Evolutionary conservation across 2,113 vertebrate species (phyloP), one percentile per base, ranked within the genome.

Genomic region (Podarcis cretensis): DNA sequence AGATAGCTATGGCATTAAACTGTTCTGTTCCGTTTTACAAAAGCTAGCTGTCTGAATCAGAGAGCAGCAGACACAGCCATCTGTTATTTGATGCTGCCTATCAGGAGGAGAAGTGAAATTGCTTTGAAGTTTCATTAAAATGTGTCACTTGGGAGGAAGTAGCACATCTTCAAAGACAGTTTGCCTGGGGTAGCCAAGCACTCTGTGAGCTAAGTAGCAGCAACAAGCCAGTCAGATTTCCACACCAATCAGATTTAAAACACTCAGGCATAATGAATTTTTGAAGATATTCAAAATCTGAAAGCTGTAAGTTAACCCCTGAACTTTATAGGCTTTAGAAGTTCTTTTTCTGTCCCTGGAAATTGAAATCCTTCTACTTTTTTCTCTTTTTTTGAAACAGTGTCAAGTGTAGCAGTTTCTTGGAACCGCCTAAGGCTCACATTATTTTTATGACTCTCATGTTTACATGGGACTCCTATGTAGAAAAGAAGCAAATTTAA

Each of bases 261-360:
- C 13, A 85, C 57, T 89, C 40, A 81, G 37, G 79, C 35, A 76
- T 10, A 1, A 2, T 79, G 32, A 6, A n/a, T 77, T 85, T 85
- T 84, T 89, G 84, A 89, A 91, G 68, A 30, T 85, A 27, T 57
- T 81, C 66, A 71, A 37, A 87, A 71, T 87, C 86, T 87, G 63
- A 87, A 81, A 87, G 78, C 77, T 87, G 65, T 35, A 6, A 43
- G 30, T 77, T 89, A 23, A n/a, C 43, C n/a, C 80, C 76, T 80
- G 27, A 12, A 76, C 3, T 87, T 87, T 78, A 27, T 43, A 71
- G 48, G 13, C 71, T 73, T 35, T 80, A 86, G 71, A 13, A 81
- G 63, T 81, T 20, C 0, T 18, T 76, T 65, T 23, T 54, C 66
- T 83, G 10, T 6, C 81, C 13, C 43, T 6, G 43, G 37, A 30